Base-by-base conservation (phyloP, 2,113 vertebrate species). In the Aramus guarauna region DNA sequence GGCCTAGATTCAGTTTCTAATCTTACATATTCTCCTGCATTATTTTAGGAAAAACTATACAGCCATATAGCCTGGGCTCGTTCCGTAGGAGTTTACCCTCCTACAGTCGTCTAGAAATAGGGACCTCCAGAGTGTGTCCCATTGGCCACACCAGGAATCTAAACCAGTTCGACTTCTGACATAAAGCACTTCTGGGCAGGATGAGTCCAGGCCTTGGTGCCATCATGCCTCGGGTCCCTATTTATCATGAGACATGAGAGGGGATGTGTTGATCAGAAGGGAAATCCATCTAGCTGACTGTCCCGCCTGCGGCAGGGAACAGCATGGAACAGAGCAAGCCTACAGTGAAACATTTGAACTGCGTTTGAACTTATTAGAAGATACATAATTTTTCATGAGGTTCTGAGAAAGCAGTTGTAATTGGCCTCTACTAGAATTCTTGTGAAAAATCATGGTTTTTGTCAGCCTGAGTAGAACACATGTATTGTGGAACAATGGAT, bases 401-500 rank as follows among this genome's bases (percentile, higher is more conserved):
- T 87, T 95, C 62, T 79, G 23, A 27, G 27, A 85, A 68, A 92
- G 27, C 18, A 79, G 9, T 77, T 83, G 18, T 85, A 76, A 58
- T 55, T 90, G 29, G 24, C 55, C 15, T 82, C 26, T 47, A 5
- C 75, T n/a, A 32, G 90, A 82, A 89, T 89, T 50, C 6, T 55
- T 67, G 41, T 73, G 56, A 72, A 73, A 81, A 85, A 43, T 12
- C 21, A 12, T 71, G 0, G 4, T 43, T 93, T 92, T 82, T 83
- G 20, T 85, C 81, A 81, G 41, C 58, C 59, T 68, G 59, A 59
- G 19, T 62, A 75, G 47, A 84, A 30, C 45, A 23, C 27, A 8
- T 29, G 6, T 67, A 16, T 82, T 0, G 0, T 52, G 67, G 22
- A 77, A 90, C 58, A 85, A 2, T 41, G 30, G 41, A 18, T 27